A percentile compares a stretch with the other conserved stretches of the same genome.
phyloP scores from a whole-genome alignment of 2,113 vertebrate species.

The Helogale parvula region DNA sequence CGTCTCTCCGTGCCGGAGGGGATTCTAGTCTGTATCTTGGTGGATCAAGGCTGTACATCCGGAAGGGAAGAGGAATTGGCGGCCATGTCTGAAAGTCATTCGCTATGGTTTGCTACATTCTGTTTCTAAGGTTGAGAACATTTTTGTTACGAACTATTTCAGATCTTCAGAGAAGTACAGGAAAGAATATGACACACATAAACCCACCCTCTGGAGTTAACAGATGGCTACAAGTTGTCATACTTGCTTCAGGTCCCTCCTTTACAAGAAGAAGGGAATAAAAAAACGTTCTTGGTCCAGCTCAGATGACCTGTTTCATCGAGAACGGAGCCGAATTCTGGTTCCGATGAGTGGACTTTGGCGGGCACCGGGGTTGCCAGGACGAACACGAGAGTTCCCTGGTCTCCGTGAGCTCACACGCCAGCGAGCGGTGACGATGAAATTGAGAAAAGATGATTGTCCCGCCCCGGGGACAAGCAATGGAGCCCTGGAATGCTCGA shows the following conservation, averaged over 20 bases:
- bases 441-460: neutral
- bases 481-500: rapidly evolving
- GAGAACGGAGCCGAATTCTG: neutral
- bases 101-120: neutral
- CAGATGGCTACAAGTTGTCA: slow-evolving; percentile 52
- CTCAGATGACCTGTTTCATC: neutral
- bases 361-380: rapidly evolving
- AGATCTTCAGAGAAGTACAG: slow-evolving; percentile 13
- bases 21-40: neutral
- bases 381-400: neutral
- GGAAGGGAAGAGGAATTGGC: neutral
- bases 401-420: rapidly evolving
- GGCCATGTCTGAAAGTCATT: neutral
- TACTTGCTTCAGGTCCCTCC: neutral
- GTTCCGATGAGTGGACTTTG: neutral
- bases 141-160: slow-evolving; percentile 37
- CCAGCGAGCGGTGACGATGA: neutral
- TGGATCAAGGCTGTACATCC: neutral
- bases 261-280: neutral
- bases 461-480: neutral
- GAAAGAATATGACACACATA: neutral
- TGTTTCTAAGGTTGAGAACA: neutral
- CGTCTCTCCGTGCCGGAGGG: neutral
- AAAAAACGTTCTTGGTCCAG: neutral
- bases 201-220: neutral